Conservation (phyloP, 2,113 vertebrate species). For the Mugil cephalus region DNA sequence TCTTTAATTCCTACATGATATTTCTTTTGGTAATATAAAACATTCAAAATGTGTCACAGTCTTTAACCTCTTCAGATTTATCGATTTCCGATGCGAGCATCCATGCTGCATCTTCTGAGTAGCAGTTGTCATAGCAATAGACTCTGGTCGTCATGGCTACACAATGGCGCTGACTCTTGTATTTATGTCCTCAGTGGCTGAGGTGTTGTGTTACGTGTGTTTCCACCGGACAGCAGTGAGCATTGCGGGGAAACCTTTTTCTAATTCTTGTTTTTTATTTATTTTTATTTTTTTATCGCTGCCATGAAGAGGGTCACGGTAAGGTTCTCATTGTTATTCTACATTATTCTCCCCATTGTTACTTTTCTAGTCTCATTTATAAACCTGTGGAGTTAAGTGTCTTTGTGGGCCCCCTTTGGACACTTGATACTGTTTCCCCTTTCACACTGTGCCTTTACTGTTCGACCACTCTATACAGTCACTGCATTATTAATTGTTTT, state of each 20-base stretch:
- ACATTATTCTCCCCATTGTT: not conserved
- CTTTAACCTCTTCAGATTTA: slow-evolving; percentile 9
- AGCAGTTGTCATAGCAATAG: slow-evolving; percentile 71
- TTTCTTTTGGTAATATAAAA: not conserved
- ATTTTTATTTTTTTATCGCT: slow-evolving; percentile 81
- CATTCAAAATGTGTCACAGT: slow-evolving; percentile 4
- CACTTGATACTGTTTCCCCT: slow-evolving; percentile 1
- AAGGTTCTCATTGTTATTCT: slow-evolving; percentile 70
- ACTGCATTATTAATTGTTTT: slow-evolving; percentile 19
- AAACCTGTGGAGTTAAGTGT: not conserved
- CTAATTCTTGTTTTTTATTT: slow-evolving; percentile 54
- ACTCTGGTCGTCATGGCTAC: slow-evolving; percentile 70
- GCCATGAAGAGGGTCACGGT: slow-evolving; percentile 97
- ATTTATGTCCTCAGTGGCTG: slow-evolving; percentile 73
- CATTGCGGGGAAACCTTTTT: slow-evolving; percentile 37
- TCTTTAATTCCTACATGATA: not conserved
- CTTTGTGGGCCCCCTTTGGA: not conserved
- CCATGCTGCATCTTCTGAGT: slow-evolving; percentile 31
- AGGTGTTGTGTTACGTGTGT: slow-evolving; percentile 60
- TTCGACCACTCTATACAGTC: not conserved
- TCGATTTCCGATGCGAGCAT: slow-evolving; percentile 33
- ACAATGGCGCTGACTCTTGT: slow-evolving; percentile 55
- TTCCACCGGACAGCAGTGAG: slow-evolving; percentile 54
- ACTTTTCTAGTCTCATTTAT: not conserved
- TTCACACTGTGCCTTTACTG: not conserved